phyloP scores from a whole-genome alignment of 2,113 vertebrate species.

The Bostrychus sinensis region DNA sequence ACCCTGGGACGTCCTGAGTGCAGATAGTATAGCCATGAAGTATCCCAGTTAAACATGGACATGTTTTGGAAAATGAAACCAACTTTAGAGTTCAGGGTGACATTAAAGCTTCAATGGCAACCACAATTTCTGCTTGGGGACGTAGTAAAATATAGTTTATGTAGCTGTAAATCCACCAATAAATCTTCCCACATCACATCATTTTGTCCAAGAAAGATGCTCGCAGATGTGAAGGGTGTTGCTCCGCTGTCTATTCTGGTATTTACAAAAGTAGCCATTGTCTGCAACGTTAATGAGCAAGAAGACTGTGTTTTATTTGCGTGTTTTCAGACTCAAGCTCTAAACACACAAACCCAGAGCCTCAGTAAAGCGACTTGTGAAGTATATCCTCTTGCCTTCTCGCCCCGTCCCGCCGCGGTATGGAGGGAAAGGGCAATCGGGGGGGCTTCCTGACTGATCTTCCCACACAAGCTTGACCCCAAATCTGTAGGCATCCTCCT shows the following conservation, averaged over 20 bases:
- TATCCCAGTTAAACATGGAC: constrained; percentile 1
- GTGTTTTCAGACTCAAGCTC: constrained; percentile 20
- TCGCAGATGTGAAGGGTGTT: constrained; percentile 6
- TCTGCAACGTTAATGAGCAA: constrained; percentile 28
- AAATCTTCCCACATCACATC: constrained; percentile 19
- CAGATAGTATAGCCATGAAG: background rate
- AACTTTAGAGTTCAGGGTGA: background rate
- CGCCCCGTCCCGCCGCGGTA: constrained; percentile 55
- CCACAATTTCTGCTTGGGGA: constrained; percentile 12
- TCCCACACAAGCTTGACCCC: constrained; percentile 69
- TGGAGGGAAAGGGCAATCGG: constrained; percentile 30
- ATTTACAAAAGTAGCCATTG: constrained; percentile 1
- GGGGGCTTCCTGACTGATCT: constrained; percentile 70
- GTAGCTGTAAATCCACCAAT: constrained; percentile 42
- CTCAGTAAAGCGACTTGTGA: constrained; percentile 54
- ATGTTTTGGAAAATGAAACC: background rate
- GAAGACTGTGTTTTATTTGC: constrained; percentile 16
- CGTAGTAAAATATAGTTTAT: constrained; percentile 50
- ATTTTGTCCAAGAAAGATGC: constrained; percentile 1
- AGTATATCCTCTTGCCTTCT: constrained; percentile 47
- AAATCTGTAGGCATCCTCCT: constrained; percentile 67
- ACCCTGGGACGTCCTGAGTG: constrained; percentile 30
- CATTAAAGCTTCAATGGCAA: constrained; percentile 1
- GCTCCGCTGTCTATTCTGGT: rapidly evolving
- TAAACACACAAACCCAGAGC: constrained; percentile 33